A percentile compares a stretch with the other conserved stretches of the same genome.
phyloP scores from a whole-genome alignment of 2,888 invertebrate genomes.

The Mesorhabditis belari region DNA sequence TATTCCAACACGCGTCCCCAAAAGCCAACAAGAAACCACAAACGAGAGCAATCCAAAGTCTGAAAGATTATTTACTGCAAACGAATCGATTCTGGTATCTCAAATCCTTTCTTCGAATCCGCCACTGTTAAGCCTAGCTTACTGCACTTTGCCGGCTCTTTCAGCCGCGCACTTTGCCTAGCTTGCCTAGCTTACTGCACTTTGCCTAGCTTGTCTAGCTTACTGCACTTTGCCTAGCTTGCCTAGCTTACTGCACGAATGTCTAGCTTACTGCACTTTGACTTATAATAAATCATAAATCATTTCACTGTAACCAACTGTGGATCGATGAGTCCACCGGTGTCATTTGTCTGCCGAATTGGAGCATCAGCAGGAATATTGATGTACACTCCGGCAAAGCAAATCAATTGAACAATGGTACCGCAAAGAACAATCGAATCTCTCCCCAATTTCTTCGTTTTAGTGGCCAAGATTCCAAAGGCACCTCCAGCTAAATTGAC shows the following conservation, averaged over 20 bases:
- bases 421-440: conserved; percentile 84
- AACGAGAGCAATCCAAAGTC: conserved; percentile 69
- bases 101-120: too few species aligned
- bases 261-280: too few species aligned
- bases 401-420: conserved; percentile 72
- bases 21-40: conserved; percentile 87
- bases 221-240: too few species aligned
- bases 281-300: not conserved
- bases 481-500: conserved; percentile 21
- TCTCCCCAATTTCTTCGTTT: conserved; percentile 75
- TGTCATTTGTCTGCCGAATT: conserved; percentile 61
- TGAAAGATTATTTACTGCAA: too few species aligned
- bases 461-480: conserved; percentile 84
- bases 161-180: too few species aligned
- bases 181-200: too few species aligned
- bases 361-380: conserved; percentile 63
- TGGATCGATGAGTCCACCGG: conserved; percentile 58
- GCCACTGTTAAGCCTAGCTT: too few species aligned
- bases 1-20: conserved; percentile 95
- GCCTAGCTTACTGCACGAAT: too few species aligned
- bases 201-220: too few species aligned
- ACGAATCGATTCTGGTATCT: too few species aligned
- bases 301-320: conserved; percentile 3
- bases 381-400: conserved; percentile 52
- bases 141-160: too few species aligned